These are phyloP conservation scores for Therioaphis trifolii DNA, from an alignment of 2,888 invertebrate species.

Conservation along the genomic window DNA sequence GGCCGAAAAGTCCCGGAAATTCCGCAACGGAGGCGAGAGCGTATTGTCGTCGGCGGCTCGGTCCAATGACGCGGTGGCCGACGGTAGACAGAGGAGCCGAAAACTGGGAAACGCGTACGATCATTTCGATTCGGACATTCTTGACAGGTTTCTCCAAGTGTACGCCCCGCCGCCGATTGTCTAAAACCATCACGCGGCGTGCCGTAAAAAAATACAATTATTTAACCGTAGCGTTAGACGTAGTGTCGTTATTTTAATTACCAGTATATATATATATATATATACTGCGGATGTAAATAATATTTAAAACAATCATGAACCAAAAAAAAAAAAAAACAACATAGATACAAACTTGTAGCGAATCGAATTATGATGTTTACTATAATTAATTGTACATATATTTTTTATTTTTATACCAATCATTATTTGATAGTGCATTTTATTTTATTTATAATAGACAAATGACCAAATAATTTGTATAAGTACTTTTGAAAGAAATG, in stretches of 20 bases:
- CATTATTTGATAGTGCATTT: too few relatives aligned
- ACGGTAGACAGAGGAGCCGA: background rate
- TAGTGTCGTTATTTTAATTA: background rate
- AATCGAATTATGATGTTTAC: background rate
- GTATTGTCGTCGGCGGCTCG: background rate
- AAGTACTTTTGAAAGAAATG: too few relatives aligned
- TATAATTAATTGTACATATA: background rate
- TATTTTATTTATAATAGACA: too few relatives aligned
- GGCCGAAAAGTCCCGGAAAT: background rate
- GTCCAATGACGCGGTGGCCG: background rate
- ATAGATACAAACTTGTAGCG: background rate
- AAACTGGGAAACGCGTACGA: slow-evolving; percentile 18
- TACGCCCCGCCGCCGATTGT: background rate
- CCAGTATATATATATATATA: background rate
- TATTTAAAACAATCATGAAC: too few relatives aligned
- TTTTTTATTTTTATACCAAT: slow-evolving; percentile 9
- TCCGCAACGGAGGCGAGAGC: background rate
- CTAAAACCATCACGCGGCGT: too few relatives aligned
- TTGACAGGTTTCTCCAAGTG: slow-evolving; percentile 42
- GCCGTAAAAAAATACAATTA: background rate
- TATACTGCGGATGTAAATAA: too few relatives aligned
- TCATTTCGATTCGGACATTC: slow-evolving; percentile 40
- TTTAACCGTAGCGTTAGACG: background rate
- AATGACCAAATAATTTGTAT: too few relatives aligned
- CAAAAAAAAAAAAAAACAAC: background rate